These are phyloP conservation scores for Apis laboriosa DNA, from an alignment of 1,140 invertebrate genomes.

Conservation along the genomic window DNA sequence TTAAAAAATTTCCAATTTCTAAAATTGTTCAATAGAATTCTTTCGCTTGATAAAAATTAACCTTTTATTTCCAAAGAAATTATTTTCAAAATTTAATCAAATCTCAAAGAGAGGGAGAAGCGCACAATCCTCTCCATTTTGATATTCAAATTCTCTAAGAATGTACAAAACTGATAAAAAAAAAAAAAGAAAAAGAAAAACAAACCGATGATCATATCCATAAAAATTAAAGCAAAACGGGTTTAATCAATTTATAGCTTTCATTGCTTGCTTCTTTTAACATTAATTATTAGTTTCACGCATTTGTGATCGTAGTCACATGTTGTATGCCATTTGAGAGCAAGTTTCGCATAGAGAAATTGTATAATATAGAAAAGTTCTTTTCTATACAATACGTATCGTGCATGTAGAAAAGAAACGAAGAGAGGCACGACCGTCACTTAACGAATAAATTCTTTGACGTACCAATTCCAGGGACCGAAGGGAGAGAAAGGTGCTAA, in stretches of 20 bases:
- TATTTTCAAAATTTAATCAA: not conserved
- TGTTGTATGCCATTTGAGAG: not conserved
- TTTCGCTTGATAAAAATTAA: too few species aligned
- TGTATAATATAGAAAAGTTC: not conserved
- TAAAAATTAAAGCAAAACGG: not conserved
- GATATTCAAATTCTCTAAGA: constrained; percentile 20
- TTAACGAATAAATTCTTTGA: constrained; percentile 65
- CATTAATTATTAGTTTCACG: not conserved
- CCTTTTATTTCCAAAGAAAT: not conserved
- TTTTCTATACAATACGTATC: constrained; percentile 19
- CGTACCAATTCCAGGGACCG: constrained; percentile 85
- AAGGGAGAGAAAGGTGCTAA: constrained; percentile 94
- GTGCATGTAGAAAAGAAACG: constrained; percentile 46
- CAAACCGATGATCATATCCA: constrained; percentile 2
- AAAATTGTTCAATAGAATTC: too few species aligned
- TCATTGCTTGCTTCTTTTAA: not conserved
- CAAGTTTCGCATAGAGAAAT: not conserved
- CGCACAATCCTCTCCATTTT: constrained; percentile 51
- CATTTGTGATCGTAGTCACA: constrained; percentile 17
- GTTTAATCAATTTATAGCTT: not conserved
- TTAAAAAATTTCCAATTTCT: too few species aligned
- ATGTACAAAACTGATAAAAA: not conserved
- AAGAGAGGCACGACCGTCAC: constrained; percentile 39
- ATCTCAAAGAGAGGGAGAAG: constrained; percentile 39
- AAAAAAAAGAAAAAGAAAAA: not conserved